Conservation (phyloP, 2,113 vertebrate genomes). For the Fregetta grallaria region DNA sequence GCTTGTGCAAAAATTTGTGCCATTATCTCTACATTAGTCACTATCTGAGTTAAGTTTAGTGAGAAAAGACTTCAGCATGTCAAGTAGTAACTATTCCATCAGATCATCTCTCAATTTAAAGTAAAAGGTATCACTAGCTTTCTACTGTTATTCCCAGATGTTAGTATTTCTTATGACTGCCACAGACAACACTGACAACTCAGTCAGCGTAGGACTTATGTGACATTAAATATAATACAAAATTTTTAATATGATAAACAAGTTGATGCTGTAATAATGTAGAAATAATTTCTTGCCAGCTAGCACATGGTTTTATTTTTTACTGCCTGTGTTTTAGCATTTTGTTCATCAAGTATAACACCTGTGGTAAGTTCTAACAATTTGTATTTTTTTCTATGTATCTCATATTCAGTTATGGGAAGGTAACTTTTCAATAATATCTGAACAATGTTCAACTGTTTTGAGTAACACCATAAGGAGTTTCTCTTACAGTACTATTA, state of each 20-base stretch:
- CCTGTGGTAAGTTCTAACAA: background rate
- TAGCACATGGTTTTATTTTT: background rate
- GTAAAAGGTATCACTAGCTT: background rate
- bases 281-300: background rate
- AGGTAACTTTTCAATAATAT: background rate
- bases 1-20: background rate
- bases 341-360: background rate
- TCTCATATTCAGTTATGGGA: background rate
- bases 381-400: background rate
- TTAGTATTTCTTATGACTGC: background rate
- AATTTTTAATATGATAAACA: background rate
- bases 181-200: background rate
- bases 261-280: background rate
- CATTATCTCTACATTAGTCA: rapidly evolving
- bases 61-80: background rate
- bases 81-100: background rate
- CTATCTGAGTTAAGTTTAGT: background rate
- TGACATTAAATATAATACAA: background rate
- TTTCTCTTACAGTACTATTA: background rate
- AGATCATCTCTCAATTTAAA: background rate
- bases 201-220: background rate
- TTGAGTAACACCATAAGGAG: background rate
- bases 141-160: background rate
- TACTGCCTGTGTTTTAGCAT: background rate
- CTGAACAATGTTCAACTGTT: background rate